These are phyloP conservation scores for Cygnus olor DNA, from an alignment of 2,797 vertebrate species.

Conservation along the genomic window DNA sequence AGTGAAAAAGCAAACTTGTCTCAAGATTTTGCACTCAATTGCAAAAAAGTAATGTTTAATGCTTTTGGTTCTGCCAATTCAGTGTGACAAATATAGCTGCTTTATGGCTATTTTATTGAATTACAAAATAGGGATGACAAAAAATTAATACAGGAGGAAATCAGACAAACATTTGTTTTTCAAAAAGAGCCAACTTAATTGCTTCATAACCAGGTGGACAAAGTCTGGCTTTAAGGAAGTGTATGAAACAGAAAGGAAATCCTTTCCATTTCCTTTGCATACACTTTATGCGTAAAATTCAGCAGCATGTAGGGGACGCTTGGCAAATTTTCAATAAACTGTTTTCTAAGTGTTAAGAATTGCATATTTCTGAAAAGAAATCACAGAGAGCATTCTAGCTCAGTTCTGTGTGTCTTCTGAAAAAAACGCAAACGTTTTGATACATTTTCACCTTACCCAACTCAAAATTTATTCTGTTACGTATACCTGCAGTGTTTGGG, in stretches of 20 bases:
- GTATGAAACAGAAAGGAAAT: slow-evolving; percentile 60
- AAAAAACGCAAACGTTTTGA: neutral
- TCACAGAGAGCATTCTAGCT: neutral
- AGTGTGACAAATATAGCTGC: neutral
- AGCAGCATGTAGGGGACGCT: neutral
- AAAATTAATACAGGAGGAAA: neutral
- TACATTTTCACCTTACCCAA: neutral
- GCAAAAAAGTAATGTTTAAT: neutral
- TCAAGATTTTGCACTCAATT: neutral
- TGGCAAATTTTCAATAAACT: neutral
- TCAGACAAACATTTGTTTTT: slow-evolving; percentile 25
- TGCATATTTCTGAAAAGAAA: neutral
- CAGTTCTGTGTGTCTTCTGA: neutral
- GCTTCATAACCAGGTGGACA: slow-evolving; percentile 52
- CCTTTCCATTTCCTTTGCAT: slow-evolving; percentile 60
- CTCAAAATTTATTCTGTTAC: neutral
- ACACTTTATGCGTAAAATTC: neutral
- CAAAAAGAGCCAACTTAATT: slow-evolving; percentile 44
- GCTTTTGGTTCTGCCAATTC: neutral
- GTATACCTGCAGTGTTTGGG: neutral
- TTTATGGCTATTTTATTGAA: neutral
- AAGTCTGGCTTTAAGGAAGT: slow-evolving; percentile 53
- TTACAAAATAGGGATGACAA: neutral
- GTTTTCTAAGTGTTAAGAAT: slow-evolving; percentile 39
- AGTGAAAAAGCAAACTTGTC: neutral